These are phyloP conservation scores for Corythoichthys intestinalis DNA, from an alignment of 2,113 vertebrate genomes.

Conservation along the genomic window DNA sequence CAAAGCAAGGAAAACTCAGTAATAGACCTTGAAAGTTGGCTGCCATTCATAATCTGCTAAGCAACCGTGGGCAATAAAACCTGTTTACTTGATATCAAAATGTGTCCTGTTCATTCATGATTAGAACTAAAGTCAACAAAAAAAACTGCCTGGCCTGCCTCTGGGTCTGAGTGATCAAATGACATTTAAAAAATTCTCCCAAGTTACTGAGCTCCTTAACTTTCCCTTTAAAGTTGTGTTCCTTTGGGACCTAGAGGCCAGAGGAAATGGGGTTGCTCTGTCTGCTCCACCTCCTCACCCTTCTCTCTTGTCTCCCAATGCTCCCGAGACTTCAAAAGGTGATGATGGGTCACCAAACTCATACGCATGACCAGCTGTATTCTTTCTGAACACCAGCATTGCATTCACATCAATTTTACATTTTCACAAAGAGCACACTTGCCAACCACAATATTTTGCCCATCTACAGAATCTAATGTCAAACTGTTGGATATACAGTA, in stretches of 20 bases:
- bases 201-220: constrained; percentile 45
- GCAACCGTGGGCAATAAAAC: constrained; percentile 6
- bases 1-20: constrained; percentile 10
- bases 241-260: constrained; percentile 53
- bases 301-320: constrained; percentile 23
- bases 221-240: constrained; percentile 44
- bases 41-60: constrained; percentile 15
- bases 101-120: constrained; percentile 8
- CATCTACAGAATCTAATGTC: background rate
- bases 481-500: background rate
- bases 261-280: constrained; percentile 13
- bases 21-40: constrained; percentile 29
- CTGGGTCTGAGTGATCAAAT: constrained; percentile 15
- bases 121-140: constrained; percentile 14
- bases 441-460: background rate
- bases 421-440: background rate
- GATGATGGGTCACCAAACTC: constrained; percentile 43
- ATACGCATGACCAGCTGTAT: constrained; percentile 44
- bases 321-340: constrained; percentile 54
- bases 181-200: constrained; percentile 13
- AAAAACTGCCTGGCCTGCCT: constrained; percentile 6
- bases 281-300: constrained; percentile 8
- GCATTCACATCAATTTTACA: constrained; percentile 19
- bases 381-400: background rate
- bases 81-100: constrained; percentile 18